Evolutionary conservation across 2,113 vertebrate species (phyloP).

Genomic region (Melanostigma gelatinosum): DNA sequence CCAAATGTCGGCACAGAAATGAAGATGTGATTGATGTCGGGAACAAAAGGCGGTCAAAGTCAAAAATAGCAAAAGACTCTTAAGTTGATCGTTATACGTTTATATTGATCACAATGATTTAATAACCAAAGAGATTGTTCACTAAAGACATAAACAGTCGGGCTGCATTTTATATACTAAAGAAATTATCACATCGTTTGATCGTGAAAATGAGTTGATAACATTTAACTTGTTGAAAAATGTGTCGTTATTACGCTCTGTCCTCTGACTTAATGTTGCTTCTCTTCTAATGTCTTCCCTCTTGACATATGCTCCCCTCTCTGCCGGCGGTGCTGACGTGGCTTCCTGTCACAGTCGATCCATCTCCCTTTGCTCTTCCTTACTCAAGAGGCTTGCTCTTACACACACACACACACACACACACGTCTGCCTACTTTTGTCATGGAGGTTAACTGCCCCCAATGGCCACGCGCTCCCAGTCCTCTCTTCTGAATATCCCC

Average conservation of each 20-base stretch:
- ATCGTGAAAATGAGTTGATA: background rate
- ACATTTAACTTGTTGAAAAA: background rate
- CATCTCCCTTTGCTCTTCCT: slow-evolving; percentile 43
- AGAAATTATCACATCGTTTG: background rate
- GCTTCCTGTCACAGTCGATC: slow-evolving; percentile 63
- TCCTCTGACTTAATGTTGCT: background rate
- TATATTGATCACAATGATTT: background rate
- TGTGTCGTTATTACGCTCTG: background rate
- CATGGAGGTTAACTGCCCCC: slow-evolving; percentile 54
- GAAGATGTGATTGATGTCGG: background rate
- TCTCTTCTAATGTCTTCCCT: slow-evolving; percentile 9
- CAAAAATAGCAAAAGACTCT: background rate
- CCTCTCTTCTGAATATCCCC: slow-evolving; percentile 38
- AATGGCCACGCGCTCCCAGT: slow-evolving; percentile 32
- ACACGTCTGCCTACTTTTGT: slow-evolving; percentile 18
- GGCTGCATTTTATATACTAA: background rate
- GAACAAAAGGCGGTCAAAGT: background rate
- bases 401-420: background rate
- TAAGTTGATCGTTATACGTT: background rate
- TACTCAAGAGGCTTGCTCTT: slow-evolving; percentile 18
- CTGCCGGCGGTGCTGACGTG: slow-evolving; percentile 62
- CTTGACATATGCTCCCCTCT: slow-evolving; percentile 53
- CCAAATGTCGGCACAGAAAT: background rate
- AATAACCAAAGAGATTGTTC: background rate
- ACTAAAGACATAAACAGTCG: background rate